Percentiles rank a stretch among this genome's conserved stretches.
phyloP scores from a whole-genome alignment of 2,888 invertebrate species.

The Drosophila percnosoma region DNA sequence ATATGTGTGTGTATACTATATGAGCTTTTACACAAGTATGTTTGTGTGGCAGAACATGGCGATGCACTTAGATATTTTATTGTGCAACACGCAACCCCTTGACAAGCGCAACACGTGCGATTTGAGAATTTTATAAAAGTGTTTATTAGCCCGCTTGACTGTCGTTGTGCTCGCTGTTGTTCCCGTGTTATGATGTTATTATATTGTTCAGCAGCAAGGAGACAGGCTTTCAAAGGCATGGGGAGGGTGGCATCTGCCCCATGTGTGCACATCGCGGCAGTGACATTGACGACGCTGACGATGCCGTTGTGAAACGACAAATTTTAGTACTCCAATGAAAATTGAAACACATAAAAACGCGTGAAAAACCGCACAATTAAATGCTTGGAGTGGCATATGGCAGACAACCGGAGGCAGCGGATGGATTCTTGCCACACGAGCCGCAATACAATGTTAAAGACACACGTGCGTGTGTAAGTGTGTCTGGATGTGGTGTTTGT shows the following conservation, averaged over 20 bases:
- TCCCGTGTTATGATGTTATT: slow-evolving; percentile 29
- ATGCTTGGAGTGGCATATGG: slow-evolving; percentile 36
- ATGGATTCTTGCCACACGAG: background rate
- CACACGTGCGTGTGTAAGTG: slow-evolving; percentile 4
- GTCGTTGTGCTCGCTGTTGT: slow-evolving; percentile 28
- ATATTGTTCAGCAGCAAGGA: slow-evolving; percentile 15
- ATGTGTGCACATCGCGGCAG: slow-evolving; percentile 29
- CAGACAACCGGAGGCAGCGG: background rate
- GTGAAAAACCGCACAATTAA: slow-evolving; percentile 71
- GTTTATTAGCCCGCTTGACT: slow-evolving; percentile 67
- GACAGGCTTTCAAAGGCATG: background rate
- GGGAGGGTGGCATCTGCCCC: background rate
- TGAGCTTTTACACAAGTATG: slow-evolving; percentile 13
- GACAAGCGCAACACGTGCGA: slow-evolving; percentile 75
- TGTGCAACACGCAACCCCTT: slow-evolving; percentile 63
- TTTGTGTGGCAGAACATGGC: slow-evolving; percentile 55
- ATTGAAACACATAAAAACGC: slow-evolving; percentile 70
- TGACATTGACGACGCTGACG: slow-evolving; percentile 59
- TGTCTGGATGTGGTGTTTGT: slow-evolving; percentile 5
- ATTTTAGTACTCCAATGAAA: slow-evolving; percentile 70
- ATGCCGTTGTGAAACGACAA: slow-evolving; percentile 42
- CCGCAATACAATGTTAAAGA: slow-evolving; percentile 12
- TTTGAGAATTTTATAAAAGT: slow-evolving; percentile 77
- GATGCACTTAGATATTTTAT: slow-evolving; percentile 76
- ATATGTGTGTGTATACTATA: background rate